Evolutionary conservation across 2,797 vertebrate species (phyloP).

Genomic region (Pantherophis vulpinus): DNA sequence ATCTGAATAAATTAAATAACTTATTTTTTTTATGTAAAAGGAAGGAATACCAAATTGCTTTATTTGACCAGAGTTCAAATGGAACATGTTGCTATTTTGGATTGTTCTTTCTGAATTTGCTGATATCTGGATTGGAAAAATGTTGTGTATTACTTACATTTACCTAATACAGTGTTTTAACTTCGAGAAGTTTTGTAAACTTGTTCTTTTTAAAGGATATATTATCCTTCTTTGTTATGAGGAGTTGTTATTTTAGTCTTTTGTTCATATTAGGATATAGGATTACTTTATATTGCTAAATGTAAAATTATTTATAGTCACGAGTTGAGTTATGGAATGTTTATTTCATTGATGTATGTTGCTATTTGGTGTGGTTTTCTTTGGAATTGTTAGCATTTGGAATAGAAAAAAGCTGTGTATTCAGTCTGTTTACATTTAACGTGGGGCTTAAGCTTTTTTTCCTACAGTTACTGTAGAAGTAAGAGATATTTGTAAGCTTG

Average conservation of each 20-base stretch:
- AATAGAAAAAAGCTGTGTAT: neutral
- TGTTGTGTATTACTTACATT: neutral
- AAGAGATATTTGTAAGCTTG: neutral
- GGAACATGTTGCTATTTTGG: neutral
- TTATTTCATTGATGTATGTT: neutral
- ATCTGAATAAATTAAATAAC: neutral
- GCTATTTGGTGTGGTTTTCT: neutral
- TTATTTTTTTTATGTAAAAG: neutral
- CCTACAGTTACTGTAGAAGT: neutral
- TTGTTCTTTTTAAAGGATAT: neutral
- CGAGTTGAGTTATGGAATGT: neutral
- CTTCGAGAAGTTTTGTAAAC: neutral
- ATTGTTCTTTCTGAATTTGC: neutral
- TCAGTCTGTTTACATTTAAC: neutral
- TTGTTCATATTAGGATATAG: neutral
- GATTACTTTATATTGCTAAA: neutral
- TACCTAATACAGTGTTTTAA: neutral
- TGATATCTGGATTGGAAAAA: neutral
- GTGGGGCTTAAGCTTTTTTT: neutral
- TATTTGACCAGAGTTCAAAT: neutral
- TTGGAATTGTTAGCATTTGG: neutral
- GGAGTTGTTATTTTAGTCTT: neutral
- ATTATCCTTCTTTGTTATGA: neutral
- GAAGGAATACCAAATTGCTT: neutral
- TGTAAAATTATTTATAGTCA: neutral